Conservation (phyloP, 2,797 vertebrate genomes). For the Coendou prehensilis region DNA sequence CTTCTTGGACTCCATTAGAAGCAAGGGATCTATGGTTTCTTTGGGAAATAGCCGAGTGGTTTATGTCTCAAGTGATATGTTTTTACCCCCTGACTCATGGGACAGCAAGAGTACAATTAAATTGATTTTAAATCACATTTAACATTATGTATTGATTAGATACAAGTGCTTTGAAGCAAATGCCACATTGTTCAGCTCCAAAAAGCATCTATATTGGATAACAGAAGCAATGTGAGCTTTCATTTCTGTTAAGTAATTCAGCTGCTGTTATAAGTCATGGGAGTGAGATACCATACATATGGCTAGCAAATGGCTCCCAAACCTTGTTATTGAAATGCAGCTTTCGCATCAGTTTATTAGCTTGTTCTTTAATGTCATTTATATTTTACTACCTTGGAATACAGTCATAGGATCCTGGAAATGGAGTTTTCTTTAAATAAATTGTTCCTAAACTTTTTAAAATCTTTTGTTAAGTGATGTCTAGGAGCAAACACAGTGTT, state of each 20-base stretch:
- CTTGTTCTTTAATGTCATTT: slow-evolving; percentile 85
- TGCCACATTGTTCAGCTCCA: slow-evolving; percentile 81
- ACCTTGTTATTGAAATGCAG: slow-evolving; percentile 84
- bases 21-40: neutral
- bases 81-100: slow-evolving; percentile 76
- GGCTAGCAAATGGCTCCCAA: slow-evolving; percentile 83
- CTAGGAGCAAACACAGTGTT: slow-evolving; percentile 59
- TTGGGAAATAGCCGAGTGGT: slow-evolving; percentile 62
- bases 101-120: slow-evolving; percentile 80
- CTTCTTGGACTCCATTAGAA: slow-evolving; percentile 17
- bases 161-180: slow-evolving; percentile 81
- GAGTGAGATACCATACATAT: slow-evolving; percentile 61
- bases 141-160: slow-evolving; percentile 84
- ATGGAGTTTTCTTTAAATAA: slow-evolving; percentile 82
- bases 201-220: slow-evolving; percentile 76
- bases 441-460: slow-evolving; percentile 77
- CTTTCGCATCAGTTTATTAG: slow-evolving; percentile 85
- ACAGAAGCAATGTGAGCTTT: slow-evolving; percentile 76
- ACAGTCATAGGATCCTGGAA: slow-evolving; percentile 83
- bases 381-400: slow-evolving; percentile 86
- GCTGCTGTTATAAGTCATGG: slow-evolving; percentile 70
- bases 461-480: slow-evolving; percentile 74
- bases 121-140: slow-evolving; percentile 87
- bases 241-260: slow-evolving; percentile 81
- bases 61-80: slow-evolving; percentile 79